Evolutionary conservation across 2,113 vertebrate genomes (phyloP).

Genomic region (Mormyrus iriodes): DNA sequence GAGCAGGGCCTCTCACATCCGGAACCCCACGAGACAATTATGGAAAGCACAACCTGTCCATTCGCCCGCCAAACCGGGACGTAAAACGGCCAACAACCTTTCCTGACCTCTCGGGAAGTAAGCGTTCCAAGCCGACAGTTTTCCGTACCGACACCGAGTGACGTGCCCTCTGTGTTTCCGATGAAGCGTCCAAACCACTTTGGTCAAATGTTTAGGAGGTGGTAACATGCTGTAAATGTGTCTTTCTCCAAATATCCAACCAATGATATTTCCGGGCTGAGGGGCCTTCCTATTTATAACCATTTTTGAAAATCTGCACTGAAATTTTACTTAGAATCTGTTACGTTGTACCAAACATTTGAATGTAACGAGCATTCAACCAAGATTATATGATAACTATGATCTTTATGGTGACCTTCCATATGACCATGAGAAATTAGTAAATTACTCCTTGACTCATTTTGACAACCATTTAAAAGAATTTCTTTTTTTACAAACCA

Average conservation of each 20-base stretch:
- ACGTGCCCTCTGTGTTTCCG: slow-evolving; percentile 39
- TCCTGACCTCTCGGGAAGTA: slow-evolving; percentile 34
- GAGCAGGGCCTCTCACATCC: not conserved
- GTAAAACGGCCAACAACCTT: slow-evolving; percentile 34
- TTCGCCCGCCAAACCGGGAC: slow-evolving; percentile 9
- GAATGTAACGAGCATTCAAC: not conserved
- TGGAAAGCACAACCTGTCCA: not conserved
- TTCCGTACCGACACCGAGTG: slow-evolving; percentile 26
- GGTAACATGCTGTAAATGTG: slow-evolving; percentile 26
- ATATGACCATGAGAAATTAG: not conserved
- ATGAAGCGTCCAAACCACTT: slow-evolving; percentile 40
- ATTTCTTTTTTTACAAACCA: not conserved
- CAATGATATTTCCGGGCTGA: slow-evolving; percentile 1
- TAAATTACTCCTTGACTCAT: not conserved
- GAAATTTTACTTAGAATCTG: not conserved
- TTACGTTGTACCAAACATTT: not conserved
- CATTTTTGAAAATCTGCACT: not conserved
- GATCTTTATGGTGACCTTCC: not conserved
- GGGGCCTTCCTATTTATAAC: slow-evolving; percentile 32
- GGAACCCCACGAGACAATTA: not conserved
- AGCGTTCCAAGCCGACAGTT: slow-evolving; percentile 28
- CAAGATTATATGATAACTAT: not conserved
- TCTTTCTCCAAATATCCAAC: slow-evolving; percentile 28
- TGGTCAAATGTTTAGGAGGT: slow-evolving; percentile 37
- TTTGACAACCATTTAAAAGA: not conserved